These are phyloP conservation scores for Lacerta bilineata DNA, from an alignment of 2,797 vertebrate genomes.

Conservation along the genomic window DNA sequence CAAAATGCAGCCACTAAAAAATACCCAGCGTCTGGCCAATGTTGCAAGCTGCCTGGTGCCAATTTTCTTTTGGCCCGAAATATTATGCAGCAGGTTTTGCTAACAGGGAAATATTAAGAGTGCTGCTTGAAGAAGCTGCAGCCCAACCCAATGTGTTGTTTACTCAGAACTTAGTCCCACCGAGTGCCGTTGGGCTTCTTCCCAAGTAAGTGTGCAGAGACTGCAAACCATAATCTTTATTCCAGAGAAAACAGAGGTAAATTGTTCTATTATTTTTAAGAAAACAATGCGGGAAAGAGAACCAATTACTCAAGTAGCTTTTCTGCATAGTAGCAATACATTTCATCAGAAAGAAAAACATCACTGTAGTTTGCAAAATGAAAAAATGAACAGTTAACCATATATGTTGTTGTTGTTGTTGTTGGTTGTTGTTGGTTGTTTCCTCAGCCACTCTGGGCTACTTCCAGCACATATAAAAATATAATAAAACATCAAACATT, in stretches of 20 bases:
- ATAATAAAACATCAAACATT: too few species aligned
- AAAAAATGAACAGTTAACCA: not conserved
- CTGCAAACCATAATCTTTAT: not conserved
- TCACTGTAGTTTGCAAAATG: not conserved
- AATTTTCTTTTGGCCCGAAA: constrained; percentile 45
- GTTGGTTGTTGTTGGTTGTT: too few species aligned
- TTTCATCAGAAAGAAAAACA: not conserved
- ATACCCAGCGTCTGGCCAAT: not conserved
- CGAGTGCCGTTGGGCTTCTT: not conserved
- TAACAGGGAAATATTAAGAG: constrained; percentile 30
- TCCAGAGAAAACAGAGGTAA: not conserved
- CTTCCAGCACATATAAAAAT: too few species aligned
- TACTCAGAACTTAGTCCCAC: too few species aligned
- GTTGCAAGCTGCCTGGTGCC: not conserved
- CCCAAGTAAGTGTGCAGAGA: not conserved
- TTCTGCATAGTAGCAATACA: not conserved
- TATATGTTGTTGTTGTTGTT: not conserved
- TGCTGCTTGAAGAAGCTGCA: not conserved
- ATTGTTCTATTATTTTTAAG: not conserved
- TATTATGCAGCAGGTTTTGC: not conserved
- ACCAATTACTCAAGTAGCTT: not conserved
- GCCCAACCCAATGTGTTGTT: too few species aligned
- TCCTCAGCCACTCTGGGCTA: too few species aligned
- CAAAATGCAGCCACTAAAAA: constrained; percentile 34
- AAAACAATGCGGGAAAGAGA: not conserved